Base-by-base conservation (phyloP, 2,888 invertebrate genomes). In the Galerucella nymphaeae region DNA sequence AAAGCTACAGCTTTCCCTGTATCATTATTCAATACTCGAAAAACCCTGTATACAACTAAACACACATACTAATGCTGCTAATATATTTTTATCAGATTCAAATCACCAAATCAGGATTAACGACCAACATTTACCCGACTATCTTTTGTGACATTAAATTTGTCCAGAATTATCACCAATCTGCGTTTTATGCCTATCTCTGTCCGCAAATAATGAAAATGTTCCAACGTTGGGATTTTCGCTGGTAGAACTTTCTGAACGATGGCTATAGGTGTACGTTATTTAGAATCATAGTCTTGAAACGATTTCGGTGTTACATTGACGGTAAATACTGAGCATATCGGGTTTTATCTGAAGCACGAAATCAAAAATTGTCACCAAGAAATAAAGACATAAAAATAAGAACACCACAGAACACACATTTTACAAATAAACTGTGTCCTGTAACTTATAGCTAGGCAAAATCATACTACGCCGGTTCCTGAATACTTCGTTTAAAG, bases 121-220 rank as follows among this genome's bases (percentile, higher is more conserved):
- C 38, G 38, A 13, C 9, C 41, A 58, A 13, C 59, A 38, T 23
- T 38, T 59, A 38, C 30, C 14, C n/a, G n/a, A 59, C 38, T 23
- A 45, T 18, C 61, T 62, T 42, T 16, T 42, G 9, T 42, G 42
- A 11, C 18, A 23, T 62, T 62, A 42, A 62, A 42, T 62, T 11
- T 14, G 61, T 42, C 41, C 9, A 16, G 41, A 42, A 62, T 62
- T 62, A 62, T 62, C 42, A 18, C 61, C 61, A 62, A 41, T 42
- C 16, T 62, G 14, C 16, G 16, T 30, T 38, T 59, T 30, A 30
- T 59, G 30, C 9, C 41, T 59, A n/a, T 59, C 30, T 14, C 38
- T 38, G 38, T 38, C 16, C 38, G 30, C 59, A 14, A 38, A 59
- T 59, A 59, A 59, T 38, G 59, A 59, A 48, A 59, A 59, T 59